phyloP scores from a whole-genome alignment of 2,888 invertebrate species.

The Microctonus hyperodae region DNA sequence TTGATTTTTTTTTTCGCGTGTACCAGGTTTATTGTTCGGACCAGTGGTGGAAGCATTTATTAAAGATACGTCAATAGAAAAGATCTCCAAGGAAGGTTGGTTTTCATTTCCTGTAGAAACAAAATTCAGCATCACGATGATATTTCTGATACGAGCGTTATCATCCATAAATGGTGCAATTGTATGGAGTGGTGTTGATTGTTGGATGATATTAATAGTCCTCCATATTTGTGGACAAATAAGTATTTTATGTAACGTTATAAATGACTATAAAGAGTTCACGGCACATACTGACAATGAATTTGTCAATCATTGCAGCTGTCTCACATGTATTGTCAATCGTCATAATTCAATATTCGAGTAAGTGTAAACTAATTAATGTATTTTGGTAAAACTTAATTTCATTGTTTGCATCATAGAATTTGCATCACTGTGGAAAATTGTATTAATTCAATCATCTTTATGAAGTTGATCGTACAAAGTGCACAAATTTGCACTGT shows the following conservation, averaged over 20 bases:
- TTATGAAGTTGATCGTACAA: neutral
- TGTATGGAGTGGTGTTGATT: slow-evolving; percentile 2
- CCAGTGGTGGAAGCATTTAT: too few species aligned
- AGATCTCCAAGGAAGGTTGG: too few species aligned
- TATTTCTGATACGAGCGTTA: too few species aligned
- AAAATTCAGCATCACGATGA: too few species aligned
- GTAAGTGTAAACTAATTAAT: too few species aligned
- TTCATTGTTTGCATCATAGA: neutral
- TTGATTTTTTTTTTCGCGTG: too few species aligned
- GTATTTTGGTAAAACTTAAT: too few species aligned
- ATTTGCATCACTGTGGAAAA: neutral
- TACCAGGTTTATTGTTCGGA: too few species aligned
- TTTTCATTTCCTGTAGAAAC: too few species aligned
- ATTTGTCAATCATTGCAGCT: slow-evolving; percentile 16
- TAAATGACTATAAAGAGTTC: slow-evolving; percentile 28
- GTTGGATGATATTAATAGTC: slow-evolving; percentile 29
- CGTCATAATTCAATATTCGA: slow-evolving; percentile 31
- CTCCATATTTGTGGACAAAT: slow-evolving; percentile 40
- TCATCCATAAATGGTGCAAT: too few species aligned
- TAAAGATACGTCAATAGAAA: too few species aligned
- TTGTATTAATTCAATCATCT: neutral
- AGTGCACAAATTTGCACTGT: neutral
- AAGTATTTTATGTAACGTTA: slow-evolving; percentile 28
- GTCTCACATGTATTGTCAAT: slow-evolving; percentile 36
- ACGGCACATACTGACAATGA: slow-evolving; percentile 18